Evolutionary conservation across 2,113 vertebrate species (phyloP).

Genomic region (Struthidea cinerea): DNA sequence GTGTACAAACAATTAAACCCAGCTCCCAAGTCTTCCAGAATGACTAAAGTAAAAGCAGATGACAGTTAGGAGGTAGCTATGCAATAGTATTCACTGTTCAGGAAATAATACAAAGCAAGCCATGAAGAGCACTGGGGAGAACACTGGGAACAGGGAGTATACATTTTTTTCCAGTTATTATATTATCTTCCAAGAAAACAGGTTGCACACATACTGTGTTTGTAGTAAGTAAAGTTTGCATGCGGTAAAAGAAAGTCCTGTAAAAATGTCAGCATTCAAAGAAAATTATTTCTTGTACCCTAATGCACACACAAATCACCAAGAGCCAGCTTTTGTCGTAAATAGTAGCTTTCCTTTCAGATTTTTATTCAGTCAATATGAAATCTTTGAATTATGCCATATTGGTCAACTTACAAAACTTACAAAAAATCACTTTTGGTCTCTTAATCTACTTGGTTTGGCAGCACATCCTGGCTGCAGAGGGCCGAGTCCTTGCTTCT

Average conservation of each 20-base stretch:
- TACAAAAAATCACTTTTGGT: not conserved
- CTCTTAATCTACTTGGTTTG: not conserved
- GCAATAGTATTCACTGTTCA: not conserved
- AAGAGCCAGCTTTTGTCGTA: not conserved
- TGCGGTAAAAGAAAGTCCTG: not conserved
- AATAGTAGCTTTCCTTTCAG: not conserved
- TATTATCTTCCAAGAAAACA: not conserved
- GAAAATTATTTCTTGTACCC: not conserved
- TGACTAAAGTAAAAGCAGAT: not conserved
- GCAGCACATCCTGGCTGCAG: not conserved
- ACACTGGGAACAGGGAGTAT: not conserved
- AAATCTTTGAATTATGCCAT: not conserved
- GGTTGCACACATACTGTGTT: not conserved
- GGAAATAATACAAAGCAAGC: not conserved
- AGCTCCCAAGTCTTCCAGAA: not conserved
- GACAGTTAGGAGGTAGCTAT: not conserved
- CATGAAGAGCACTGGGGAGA: not conserved
- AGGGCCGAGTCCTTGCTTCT: not conserved
- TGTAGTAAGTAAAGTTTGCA: not conserved
- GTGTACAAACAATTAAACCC: not conserved
- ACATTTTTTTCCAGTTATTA: not conserved
- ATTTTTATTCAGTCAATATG: not conserved
- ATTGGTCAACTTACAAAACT: not conserved
- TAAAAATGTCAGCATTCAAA: not conserved
- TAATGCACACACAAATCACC: not conserved